Conservation (phyloP, 2,888 invertebrate species). For the Meteorus colon region DNA sequence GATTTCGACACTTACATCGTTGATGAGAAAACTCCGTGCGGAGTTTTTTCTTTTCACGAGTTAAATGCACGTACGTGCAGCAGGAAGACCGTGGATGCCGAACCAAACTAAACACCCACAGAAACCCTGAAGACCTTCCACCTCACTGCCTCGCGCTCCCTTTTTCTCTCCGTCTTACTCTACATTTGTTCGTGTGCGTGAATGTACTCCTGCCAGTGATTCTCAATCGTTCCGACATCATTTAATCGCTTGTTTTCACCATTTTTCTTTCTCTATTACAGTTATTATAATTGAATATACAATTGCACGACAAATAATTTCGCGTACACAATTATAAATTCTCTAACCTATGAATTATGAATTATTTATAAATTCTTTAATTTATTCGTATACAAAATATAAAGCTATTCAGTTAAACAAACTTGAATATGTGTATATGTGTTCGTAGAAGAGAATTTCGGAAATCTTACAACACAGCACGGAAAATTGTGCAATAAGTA, state of each 20-base stretch:
- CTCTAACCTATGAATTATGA: not conserved
- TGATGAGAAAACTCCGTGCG: conserved; percentile 6
- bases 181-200: conserved; percentile 29
- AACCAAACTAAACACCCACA: conserved; percentile 53
- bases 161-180: conserved; percentile 17
- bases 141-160: conserved; percentile 9
- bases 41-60: conserved; percentile 24
- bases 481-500: not conserved
- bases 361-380: not conserved
- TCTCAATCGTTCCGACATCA: conserved; percentile 26
- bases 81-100: conserved; percentile 48
- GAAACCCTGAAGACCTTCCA: conserved; percentile 40
- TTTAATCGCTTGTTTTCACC: not conserved
- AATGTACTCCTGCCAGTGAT: conserved; percentile 34
- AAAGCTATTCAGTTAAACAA: not conserved
- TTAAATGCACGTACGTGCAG: conserved; percentile 35
- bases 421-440: not conserved
- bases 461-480: not conserved
- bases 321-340: not conserved
- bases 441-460: not conserved
- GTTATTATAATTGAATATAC: conserved; percentile 19
- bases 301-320: conserved; percentile 11
- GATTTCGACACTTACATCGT: conserved; percentile 24
- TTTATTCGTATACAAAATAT: not conserved
- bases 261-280: conserved; percentile 34